phyloP scores from a whole-genome alignment of 2,888 invertebrate genomes.

The Gibbula magus region DNA sequence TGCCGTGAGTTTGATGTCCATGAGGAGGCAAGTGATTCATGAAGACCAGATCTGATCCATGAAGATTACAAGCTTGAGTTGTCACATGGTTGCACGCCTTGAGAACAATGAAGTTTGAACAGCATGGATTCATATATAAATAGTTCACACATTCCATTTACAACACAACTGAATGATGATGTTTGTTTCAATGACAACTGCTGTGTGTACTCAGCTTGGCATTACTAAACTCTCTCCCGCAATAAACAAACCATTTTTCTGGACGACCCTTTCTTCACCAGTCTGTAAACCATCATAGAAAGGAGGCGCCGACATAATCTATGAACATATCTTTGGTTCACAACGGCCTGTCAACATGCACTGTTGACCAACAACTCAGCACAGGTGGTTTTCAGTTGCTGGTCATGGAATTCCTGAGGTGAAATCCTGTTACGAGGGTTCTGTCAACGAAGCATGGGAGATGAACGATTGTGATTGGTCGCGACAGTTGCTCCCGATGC shows the following conservation, averaged over 20 bases:
- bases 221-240: neutral
- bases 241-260: neutral
- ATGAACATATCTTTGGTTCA: conserved; percentile 8
- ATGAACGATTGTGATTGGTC: too few species aligned
- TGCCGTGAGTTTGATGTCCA: too few species aligned
- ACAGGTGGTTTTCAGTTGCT: neutral
- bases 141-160: conserved; percentile 12
- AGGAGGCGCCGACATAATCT: neutral
- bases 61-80: neutral
- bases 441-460: too few species aligned
- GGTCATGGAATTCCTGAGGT: conserved; percentile 13
- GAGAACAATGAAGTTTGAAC: neutral
- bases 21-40: too few species aligned
- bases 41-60: too few species aligned
- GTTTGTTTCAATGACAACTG: conserved; percentile 1
- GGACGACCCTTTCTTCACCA: neutral
- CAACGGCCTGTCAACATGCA: neutral
- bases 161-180: conserved; percentile 5
- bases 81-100: neutral
- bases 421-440: neutral
- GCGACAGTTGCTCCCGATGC: too few species aligned
- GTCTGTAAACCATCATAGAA: neutral
- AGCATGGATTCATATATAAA: conserved; percentile 4
- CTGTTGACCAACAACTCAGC: neutral
- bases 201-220: neutral